Evolutionary conservation across 2,888 invertebrate species (phyloP).

Genomic region (Aleiodes alternator): DNA sequence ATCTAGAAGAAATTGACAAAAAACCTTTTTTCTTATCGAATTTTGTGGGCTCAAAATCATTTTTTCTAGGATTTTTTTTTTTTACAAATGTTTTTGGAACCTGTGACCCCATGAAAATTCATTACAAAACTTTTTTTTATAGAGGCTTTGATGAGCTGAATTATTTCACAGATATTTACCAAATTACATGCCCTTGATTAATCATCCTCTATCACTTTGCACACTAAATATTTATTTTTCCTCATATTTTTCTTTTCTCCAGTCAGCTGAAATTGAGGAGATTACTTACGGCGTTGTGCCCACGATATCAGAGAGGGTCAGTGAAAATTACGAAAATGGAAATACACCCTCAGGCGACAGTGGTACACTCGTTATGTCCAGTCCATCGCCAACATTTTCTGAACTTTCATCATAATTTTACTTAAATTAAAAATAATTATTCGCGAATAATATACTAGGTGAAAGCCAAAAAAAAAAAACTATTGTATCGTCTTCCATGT

Average conservation of each 20-base stretch:
- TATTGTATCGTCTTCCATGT: constrained; percentile 32
- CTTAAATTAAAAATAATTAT: background rate
- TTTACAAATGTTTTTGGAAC: no score
- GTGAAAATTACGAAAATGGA: constrained; percentile 46
- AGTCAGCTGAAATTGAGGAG: constrained; percentile 60
- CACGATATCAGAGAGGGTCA: constrained; percentile 61
- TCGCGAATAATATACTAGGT: background rate
- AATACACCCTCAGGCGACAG: constrained; percentile 55
- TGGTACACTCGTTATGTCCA: constrained; percentile 56
- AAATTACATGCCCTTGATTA: no score
- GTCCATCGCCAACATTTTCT: constrained; percentile 61
- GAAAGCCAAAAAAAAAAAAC: background rate
- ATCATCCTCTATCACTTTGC: no score
- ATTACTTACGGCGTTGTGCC: constrained; percentile 58
- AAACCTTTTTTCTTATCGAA: no score
- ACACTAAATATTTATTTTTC: constrained; percentile 42
- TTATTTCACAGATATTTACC: no score
- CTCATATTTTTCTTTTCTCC: constrained; percentile 30
- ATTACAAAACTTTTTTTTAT: background rate
- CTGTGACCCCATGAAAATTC: background rate
- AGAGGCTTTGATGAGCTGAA: background rate
- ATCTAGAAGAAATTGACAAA: no score
- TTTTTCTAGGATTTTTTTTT: no score
- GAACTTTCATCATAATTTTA: constrained; percentile 61
- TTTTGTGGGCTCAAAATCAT: no score